These are phyloP conservation scores for Eumacrocentrus americanus DNA, from an alignment of 2,888 invertebrate species.

Conservation along the genomic window DNA sequence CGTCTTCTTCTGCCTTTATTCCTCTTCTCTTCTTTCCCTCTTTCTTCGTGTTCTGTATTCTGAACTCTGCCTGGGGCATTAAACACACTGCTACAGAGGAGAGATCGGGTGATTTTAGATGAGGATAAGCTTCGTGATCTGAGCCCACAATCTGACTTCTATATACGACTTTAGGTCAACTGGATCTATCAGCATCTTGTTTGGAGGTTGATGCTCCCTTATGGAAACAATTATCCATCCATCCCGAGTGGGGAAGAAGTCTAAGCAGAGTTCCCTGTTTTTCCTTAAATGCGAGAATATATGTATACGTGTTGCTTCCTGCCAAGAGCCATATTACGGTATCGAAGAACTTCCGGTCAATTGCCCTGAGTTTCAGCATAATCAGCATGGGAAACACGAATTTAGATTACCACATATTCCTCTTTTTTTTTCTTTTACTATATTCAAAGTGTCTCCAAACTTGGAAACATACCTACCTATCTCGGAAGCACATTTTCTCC, in stretches of 20 bases:
- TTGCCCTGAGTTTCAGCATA: slow-evolving; percentile 12
- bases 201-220: not conserved
- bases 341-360: slow-evolving; percentile 53
- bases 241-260: slow-evolving; percentile 18
- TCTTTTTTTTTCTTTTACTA: too few relatives aligned
- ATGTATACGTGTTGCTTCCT: too few relatives aligned
- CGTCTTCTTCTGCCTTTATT: slow-evolving; percentile 21
- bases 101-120: slow-evolving; percentile 52
- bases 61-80: slow-evolving; percentile 54
- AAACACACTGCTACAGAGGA: slow-evolving; percentile 51
- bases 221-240: not conserved
- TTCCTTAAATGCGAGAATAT: too few relatives aligned
- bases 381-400: not conserved
- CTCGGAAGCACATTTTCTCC: too few relatives aligned
- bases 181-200: not conserved
- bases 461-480: too few relatives aligned
- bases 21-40: slow-evolving; percentile 16
- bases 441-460: too few relatives aligned
- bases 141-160: slow-evolving; percentile 36
- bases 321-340: slow-evolving; percentile 48
- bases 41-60: slow-evolving; percentile 42
- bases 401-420: too few relatives aligned
- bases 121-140: slow-evolving; percentile 52
- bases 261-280: slow-evolving; percentile 21
- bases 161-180: not conserved